phyloP scores from a whole-genome alignment of 2,113 vertebrate genomes.

The Natator depressus region DNA sequence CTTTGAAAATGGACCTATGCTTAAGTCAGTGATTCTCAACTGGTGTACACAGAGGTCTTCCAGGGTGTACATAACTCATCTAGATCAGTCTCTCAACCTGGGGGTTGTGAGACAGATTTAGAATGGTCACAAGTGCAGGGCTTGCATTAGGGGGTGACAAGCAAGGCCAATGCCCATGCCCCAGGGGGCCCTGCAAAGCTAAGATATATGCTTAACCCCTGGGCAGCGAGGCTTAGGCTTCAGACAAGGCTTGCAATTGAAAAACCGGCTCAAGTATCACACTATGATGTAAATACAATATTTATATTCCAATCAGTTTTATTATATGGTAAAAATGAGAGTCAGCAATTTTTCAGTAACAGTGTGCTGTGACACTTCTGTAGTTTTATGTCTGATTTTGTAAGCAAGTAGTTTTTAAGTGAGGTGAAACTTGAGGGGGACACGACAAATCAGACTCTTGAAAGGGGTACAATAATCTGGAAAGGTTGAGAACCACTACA shows the following conservation, averaged over 20 bases:
- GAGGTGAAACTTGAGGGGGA: too few relatives aligned
- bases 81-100: neutral
- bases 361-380: too few relatives aligned
- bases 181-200: neutral
- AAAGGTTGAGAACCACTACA: neutral
- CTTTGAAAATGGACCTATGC: neutral
- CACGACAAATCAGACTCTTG: too few relatives aligned
- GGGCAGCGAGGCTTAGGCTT: too few relatives aligned
- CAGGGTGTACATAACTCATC: neutral
- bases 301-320: too few relatives aligned
- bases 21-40: neutral
- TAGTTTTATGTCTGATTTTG: too few relatives aligned
- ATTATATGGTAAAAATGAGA: too few relatives aligned
- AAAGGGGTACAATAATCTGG: neutral
- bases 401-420: too few relatives aligned
- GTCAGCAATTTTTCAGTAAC: too few relatives aligned
- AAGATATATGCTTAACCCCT: neutral
- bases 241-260: too few relatives aligned
- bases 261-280: too few relatives aligned
- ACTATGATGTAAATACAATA: too few relatives aligned
- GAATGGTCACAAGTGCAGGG: neutral
- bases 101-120: neutral
- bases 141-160: neutral
- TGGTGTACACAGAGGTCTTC: neutral
- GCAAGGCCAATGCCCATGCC: neutral